Conservation (phyloP, 2,797 vertebrate species). For the Enteromius thamalakanensis region DNA sequence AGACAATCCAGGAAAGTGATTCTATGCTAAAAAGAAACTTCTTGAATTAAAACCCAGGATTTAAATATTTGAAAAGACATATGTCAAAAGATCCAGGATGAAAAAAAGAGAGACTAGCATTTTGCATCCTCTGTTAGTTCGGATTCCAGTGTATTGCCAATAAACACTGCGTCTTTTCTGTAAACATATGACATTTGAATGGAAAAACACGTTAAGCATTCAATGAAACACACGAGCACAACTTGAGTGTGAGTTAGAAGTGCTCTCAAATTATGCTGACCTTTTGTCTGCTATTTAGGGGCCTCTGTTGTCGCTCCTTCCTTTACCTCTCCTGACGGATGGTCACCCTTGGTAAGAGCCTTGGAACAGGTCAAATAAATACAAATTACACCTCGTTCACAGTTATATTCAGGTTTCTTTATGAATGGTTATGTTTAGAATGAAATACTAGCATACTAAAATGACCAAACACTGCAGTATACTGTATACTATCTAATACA, state of each 20-base stretch:
- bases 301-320: background rate
- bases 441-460: background rate
- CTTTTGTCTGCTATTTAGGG: constrained; percentile 19
- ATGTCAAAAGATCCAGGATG: background rate
- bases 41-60: background rate
- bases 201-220: background rate
- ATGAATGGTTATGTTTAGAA: background rate
- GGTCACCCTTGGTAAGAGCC: constrained; percentile 16
- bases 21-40: background rate
- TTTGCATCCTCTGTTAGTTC: background rate
- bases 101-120: background rate
- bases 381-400: background rate
- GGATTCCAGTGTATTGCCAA: background rate
- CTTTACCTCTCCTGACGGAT: constrained; percentile 23
- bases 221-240: background rate
- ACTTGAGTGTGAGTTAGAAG: background rate
- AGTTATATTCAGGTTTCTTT: background rate
- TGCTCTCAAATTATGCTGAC: constrained; percentile 42
- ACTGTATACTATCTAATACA: background rate
- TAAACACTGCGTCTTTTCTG: background rate
- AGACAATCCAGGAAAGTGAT: constrained; percentile 27
- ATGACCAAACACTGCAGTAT: background rate
- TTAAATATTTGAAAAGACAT: background rate
- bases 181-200: constrained; percentile 9
- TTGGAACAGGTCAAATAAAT: constrained; percentile 47